Conservation (phyloP, 2,797 vertebrate species). For the Microctenopoma stevenorrisi region DNA sequence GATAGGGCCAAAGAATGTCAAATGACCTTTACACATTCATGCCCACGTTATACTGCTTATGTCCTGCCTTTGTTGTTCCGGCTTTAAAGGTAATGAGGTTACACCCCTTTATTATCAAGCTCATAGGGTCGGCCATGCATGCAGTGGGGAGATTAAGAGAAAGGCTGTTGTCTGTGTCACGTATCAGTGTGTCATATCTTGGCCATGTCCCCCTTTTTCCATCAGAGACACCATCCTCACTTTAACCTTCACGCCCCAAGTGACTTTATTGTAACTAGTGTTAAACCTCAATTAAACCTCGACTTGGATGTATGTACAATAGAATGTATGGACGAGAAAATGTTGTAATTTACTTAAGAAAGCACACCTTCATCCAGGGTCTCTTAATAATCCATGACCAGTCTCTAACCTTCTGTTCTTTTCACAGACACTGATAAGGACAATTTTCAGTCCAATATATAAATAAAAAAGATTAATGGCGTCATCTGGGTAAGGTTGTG, state of each 20-base stretch:
- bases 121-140: conserved; percentile 9
- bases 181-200: conserved; percentile 24
- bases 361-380: too few species aligned
- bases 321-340: too few species aligned
- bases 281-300: too few species aligned
- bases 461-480: too few species aligned
- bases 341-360: too few species aligned
- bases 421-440: too few species aligned
- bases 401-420: too few species aligned
- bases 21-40: conserved; percentile 9
- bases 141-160: conserved; percentile 47
- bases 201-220: conserved; percentile 14
- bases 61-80: conserved; percentile 31
- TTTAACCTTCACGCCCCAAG: not conserved
- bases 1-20: conserved; percentile 17
- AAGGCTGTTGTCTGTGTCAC: conserved; percentile 17
- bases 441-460: too few species aligned
- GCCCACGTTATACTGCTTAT: conserved; percentile 44
- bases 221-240: conserved; percentile 22
- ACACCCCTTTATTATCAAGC: conserved; percentile 14
- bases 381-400: too few species aligned
- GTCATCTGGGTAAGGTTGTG: too few species aligned
- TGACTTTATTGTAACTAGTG: too few species aligned
- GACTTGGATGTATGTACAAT: too few species aligned
- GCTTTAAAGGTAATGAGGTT: conserved; percentile 34